Percentiles rank a stretch among this genome's conserved stretches.
These are phyloP conservation scores for Baccha elongata DNA, from an alignment of 2,888 invertebrate species.

Conservation along the genomic window DNA sequence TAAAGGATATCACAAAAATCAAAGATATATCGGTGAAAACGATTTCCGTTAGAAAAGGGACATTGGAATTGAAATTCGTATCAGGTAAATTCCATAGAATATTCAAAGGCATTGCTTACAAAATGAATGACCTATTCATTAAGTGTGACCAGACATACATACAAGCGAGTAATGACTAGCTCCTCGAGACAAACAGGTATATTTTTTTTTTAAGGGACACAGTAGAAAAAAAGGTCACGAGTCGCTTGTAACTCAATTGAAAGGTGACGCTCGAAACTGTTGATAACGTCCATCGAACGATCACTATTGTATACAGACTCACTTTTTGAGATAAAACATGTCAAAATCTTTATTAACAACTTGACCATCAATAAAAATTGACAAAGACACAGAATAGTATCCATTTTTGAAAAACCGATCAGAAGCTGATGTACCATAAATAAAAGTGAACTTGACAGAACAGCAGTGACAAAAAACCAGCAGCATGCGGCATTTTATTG, in stretches of 20 bases:
- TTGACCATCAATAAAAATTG: slow-evolving; percentile 64
- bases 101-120: no score
- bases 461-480: not conserved
- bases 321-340: slow-evolving; percentile 32
- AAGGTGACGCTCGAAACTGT: slow-evolving; percentile 55
- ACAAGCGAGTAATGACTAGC: not conserved
- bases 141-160: slow-evolving; percentile 11
- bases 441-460: slow-evolving; percentile 41
- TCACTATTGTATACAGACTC: not conserved
- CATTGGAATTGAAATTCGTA: not conserved
- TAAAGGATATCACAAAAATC: slow-evolving; percentile 48
- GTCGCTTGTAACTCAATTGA: slow-evolving; percentile 68
- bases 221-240: slow-evolving; percentile 58
- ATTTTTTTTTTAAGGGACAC: not conserved
- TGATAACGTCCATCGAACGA: slow-evolving; percentile 59
- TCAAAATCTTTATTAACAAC: slow-evolving; percentile 71
- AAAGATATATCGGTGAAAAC: slow-evolving; percentile 36
- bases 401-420: slow-evolving; percentile 40
- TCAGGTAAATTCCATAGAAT: slow-evolving; percentile 26
- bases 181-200: not conserved
- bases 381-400: slow-evolving; percentile 49
- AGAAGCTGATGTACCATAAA: slow-evolving; percentile 69
- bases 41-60: slow-evolving; percentile 55
- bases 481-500: slow-evolving; percentile 65
- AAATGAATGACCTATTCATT: slow-evolving; percentile 13